These are phyloP conservation scores for Xanthostigma xanthostigma DNA, from an alignment of 2,888 invertebrate genomes.

Conservation along the genomic window DNA sequence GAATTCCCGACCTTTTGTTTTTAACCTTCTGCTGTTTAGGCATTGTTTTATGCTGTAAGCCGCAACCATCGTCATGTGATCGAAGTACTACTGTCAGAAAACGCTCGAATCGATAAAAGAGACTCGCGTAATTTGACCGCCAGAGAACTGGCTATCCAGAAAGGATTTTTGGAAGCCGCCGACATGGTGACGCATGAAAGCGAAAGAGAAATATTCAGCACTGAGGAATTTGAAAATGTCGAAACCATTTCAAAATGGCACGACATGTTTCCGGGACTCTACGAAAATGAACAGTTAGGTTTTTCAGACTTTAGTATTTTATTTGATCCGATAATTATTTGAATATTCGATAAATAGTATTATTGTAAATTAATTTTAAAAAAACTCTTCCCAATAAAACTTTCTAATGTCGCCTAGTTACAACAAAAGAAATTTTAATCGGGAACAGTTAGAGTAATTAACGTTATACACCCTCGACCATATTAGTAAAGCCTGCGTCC, in stretches of 20 bases:
- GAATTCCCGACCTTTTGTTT: not conserved
- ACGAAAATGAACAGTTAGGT: too few relatives aligned
- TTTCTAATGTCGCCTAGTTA: too few relatives aligned
- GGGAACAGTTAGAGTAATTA: too few relatives aligned
- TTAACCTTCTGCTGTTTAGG: slow-evolving; percentile 28
- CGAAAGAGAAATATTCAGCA: slow-evolving; percentile 15
- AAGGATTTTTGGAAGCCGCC: slow-evolving; percentile 33
- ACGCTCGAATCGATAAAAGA: slow-evolving; percentile 32
- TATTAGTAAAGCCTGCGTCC: too few relatives aligned
- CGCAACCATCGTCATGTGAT: slow-evolving; percentile 38
- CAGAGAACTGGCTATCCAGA: slow-evolving; percentile 36
- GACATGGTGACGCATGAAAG: slow-evolving; percentile 30
- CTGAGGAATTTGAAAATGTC: slow-evolving; percentile 18
- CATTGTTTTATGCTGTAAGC: slow-evolving; percentile 45
- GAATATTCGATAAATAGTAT: too few relatives aligned
- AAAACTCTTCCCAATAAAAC: too few relatives aligned
- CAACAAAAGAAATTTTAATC: too few relatives aligned
- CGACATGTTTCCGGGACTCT: slow-evolving; percentile 33
- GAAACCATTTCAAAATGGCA: slow-evolving; percentile 28
- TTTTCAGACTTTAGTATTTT: too few relatives aligned
- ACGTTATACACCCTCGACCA: too few relatives aligned
- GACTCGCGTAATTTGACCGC: slow-evolving; percentile 36
- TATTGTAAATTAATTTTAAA: too few relatives aligned
- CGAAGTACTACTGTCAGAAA: slow-evolving; percentile 34
- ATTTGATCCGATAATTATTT: too few relatives aligned